These are phyloP conservation scores for Eremophila alpestris DNA, from an alignment of 2,797 vertebrate genomes.

Conservation along the genomic window DNA sequence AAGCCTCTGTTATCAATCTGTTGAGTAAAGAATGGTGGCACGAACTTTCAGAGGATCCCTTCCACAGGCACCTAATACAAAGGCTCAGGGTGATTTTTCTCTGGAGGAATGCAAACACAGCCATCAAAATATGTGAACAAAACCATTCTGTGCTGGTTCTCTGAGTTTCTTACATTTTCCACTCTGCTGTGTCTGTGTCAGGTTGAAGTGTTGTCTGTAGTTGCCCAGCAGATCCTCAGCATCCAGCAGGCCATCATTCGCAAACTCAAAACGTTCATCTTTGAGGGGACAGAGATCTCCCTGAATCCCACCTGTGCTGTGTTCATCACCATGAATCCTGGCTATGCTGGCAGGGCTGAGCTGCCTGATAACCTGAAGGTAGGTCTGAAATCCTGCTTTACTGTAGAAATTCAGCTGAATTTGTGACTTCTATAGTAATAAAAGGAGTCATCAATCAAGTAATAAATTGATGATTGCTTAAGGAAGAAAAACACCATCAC, in stretches of 20 bases:
- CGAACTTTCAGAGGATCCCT: not conserved
- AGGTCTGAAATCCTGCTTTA: not conserved
- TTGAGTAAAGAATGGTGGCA: not conserved
- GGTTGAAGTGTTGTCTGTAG: conserved; percentile 95
- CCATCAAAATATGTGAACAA: not conserved
- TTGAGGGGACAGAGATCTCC: conserved; percentile 91
- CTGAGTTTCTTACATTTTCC: not conserved
- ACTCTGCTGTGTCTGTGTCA: conserved; percentile 48
- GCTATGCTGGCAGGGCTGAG: conserved; percentile 92
- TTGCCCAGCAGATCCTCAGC: conserved; percentile 93
- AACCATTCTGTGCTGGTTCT: not conserved
- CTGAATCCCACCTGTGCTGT: conserved; percentile 92
- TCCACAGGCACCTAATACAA: not conserved
- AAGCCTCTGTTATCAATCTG: not conserved
- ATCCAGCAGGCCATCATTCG: conserved; percentile 91
- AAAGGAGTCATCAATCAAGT: not conserved
- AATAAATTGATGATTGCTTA: not conserved
- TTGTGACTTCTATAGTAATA: not conserved
- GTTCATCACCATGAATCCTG: conserved; percentile 98
- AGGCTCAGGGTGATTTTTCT: not conserved
- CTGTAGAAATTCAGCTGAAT: not conserved
- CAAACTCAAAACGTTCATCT: conserved; percentile 86
- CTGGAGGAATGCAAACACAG: not conserved
- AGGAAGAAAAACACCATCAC: not conserved
- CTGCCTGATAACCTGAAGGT: conserved; percentile 96